Evolutionary conservation across 2,113 vertebrate genomes (phyloP).

Genomic region (Cyphomyrus discorhynchus): DNA sequence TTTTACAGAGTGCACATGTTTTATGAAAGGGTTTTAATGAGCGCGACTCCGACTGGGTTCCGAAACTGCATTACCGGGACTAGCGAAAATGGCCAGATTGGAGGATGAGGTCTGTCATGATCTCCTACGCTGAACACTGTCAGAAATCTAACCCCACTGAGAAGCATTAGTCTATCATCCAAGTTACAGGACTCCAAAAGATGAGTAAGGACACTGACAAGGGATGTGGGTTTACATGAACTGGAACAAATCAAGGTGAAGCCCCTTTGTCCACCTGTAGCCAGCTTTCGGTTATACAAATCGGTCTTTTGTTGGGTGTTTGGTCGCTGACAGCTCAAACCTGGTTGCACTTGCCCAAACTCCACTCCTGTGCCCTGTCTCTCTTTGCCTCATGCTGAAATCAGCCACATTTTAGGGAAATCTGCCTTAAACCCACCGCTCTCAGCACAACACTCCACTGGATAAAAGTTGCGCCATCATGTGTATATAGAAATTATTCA

Average conservation of each 20-base stretch:
- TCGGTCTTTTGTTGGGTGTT: background rate
- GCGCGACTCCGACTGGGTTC: background rate
- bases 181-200: background rate
- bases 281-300: background rate
- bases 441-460: background rate
- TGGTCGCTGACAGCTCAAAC: background rate
- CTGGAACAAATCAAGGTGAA: background rate
- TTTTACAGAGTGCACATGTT: background rate
- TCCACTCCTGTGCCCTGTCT: background rate
- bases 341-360: background rate
- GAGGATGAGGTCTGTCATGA: background rate
- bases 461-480: background rate
- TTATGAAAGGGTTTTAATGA: background rate
- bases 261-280: background rate
- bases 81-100: background rate
- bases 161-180: background rate
- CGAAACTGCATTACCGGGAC: background rate
- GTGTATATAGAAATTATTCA: background rate
- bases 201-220: background rate
- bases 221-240: background rate
- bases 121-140: background rate
- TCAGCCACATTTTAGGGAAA: background rate
- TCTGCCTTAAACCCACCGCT: background rate
- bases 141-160: background rate
- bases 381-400: background rate